phyloP scores from a whole-genome alignment of 2,888 invertebrate genomes.

The Drosophila kanekoi region DNA sequence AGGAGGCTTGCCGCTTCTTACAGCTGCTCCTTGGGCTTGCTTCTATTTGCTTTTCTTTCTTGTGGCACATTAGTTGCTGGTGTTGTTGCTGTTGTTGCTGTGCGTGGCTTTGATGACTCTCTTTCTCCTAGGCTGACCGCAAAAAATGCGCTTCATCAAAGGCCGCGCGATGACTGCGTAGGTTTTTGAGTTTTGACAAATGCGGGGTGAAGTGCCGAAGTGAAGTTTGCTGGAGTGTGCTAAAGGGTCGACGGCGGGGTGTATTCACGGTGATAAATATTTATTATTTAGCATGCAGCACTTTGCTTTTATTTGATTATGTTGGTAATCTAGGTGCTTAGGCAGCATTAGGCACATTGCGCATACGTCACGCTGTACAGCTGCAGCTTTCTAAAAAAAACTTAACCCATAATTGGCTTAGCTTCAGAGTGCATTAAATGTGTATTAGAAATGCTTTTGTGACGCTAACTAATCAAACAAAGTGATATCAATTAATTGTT shows the following conservation, averaged over 20 bases:
- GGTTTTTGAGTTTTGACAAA: constrained; percentile 59
- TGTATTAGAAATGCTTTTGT: background rate
- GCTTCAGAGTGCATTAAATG: background rate
- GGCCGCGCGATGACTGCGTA: constrained; percentile 72
- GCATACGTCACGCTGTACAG: constrained; percentile 50
- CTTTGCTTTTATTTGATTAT: constrained; percentile 35
- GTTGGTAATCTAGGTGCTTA: constrained; percentile 32
- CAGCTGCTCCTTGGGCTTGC: constrained; percentile 63
- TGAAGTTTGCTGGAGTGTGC: constrained; percentile 1
- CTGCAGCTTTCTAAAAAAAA: constrained; percentile 10
- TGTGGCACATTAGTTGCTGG: constrained; percentile 70
- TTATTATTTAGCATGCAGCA: constrained; percentile 51
- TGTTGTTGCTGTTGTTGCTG: constrained; percentile 32
- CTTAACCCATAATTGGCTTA: constrained; percentile 8
- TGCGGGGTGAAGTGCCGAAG: constrained; percentile 21
- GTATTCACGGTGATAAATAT: constrained; percentile 45
- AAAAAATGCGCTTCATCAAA: constrained; percentile 74
- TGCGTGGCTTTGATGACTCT: constrained; percentile 74
- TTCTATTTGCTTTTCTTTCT: constrained; percentile 78
- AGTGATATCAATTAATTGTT: too few relatives aligned
- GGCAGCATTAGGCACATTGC: constrained; percentile 36
- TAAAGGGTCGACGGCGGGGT: constrained; percentile 12
- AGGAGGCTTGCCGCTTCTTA: constrained; percentile 39
- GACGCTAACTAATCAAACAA: too few relatives aligned
- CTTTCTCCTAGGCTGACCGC: constrained; percentile 58